phyloP scores from a whole-genome alignment of 2,113 vertebrate species.

The Scopus umbretta region DNA sequence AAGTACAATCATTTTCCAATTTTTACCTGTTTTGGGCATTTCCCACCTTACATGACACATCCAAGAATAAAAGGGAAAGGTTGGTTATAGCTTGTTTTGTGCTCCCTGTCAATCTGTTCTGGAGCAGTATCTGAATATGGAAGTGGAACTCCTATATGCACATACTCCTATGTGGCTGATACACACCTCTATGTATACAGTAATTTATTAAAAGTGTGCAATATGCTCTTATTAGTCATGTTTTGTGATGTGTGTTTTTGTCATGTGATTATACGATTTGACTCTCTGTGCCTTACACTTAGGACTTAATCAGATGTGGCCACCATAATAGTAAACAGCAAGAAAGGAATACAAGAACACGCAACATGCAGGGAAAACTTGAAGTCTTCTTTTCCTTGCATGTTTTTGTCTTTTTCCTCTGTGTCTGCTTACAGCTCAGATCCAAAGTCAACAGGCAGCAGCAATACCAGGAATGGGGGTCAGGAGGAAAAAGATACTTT shows the following conservation, averaged over 20 bases:
- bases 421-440: not conserved
- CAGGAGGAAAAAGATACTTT: not conserved
- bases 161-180: not conserved
- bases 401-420: not conserved
- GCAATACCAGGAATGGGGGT: not conserved
- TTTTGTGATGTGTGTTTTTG: not conserved
- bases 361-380: not conserved
- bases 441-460: not conserved
- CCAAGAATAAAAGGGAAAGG: not conserved
- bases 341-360: not conserved
- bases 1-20: constrained; percentile 17
- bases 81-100: not conserved
- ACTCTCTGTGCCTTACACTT: not conserved
- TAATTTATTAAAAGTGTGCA: not conserved
- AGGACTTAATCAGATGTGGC: not conserved
- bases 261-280: accelerated
- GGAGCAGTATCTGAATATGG: not conserved
- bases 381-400: not conserved
- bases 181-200: not conserved
- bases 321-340: not conserved
- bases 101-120: not conserved
- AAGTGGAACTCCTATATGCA: not conserved
- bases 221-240: not conserved
- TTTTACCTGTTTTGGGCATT: not conserved
- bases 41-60: not conserved